Conservation (phyloP, 2,113 vertebrate genomes). For the Datnioides undecimradiatus region DNA sequence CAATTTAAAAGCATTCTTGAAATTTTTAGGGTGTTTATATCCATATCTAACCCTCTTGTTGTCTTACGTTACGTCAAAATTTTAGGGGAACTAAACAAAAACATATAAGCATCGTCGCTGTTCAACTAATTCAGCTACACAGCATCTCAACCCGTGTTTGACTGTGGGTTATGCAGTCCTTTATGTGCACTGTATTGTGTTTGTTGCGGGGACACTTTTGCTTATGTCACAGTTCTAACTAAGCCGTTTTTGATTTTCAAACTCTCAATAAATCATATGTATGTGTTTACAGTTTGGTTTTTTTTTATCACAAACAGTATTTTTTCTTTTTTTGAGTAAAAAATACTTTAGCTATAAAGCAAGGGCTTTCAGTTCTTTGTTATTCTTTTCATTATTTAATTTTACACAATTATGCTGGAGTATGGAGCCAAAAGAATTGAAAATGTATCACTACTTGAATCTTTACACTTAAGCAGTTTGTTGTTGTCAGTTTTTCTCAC, state of each 20-base stretch:
- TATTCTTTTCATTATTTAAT: neutral
- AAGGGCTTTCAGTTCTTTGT: neutral
- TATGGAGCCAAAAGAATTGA: neutral
- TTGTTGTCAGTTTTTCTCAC: conserved; percentile 42
- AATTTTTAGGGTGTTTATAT: neutral
- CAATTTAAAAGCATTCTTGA: neutral
- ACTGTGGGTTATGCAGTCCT: neutral
- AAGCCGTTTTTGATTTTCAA: neutral
- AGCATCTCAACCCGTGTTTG: neutral
- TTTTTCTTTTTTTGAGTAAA: too few species aligned
- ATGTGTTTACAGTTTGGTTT: too few species aligned
- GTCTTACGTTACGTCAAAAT: neutral
- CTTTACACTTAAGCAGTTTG: conserved; percentile 14
- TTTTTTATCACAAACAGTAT: too few species aligned
- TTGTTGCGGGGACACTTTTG: neutral
- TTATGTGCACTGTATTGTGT: neutral
- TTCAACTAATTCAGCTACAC: too few species aligned
- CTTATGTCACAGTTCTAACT: neutral
- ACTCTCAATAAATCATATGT: neutral
- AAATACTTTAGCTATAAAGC: too few species aligned
- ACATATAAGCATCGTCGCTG: too few species aligned
- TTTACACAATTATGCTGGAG: neutral
- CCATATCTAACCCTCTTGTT: neutral
- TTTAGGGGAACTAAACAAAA: neutral
- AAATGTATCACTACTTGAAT: neutral